phyloP scores from a whole-genome alignment of 2,888 invertebrate genomes.

The Coremacera marginata region DNA sequence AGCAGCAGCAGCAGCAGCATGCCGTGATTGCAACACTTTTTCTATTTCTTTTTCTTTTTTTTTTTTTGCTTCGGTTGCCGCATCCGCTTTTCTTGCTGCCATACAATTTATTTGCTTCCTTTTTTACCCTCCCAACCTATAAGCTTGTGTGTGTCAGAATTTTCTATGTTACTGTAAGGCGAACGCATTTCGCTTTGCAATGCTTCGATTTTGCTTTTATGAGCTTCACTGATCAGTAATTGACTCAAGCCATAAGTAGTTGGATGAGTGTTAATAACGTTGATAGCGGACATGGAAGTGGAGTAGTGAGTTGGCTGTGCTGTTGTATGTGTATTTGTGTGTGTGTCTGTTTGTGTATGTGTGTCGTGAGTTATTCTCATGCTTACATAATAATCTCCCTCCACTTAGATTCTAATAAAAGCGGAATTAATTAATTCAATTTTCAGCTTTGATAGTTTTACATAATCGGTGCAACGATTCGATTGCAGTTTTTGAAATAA shows the following conservation, averaged over 20 bases:
- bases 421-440: too few species aligned
- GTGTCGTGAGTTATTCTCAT: too few species aligned
- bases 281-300: too few species aligned
- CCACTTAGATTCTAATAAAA: too few species aligned
- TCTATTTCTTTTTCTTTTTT: neutral
- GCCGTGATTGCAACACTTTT: neutral
- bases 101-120: neutral
- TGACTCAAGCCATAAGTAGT: neutral
- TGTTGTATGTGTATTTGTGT: too few species aligned
- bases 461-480: too few species aligned
- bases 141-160: too few species aligned
- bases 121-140: neutral
- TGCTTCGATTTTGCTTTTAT: neutral
- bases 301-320: too few species aligned
- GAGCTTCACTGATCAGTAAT: slow-evolving; percentile 18
- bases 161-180: neutral
- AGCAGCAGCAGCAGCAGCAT: neutral
- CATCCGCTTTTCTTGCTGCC: neutral
- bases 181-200: neutral
- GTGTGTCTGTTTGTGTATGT: too few species aligned
- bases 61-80: neutral
- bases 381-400: too few species aligned
- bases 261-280: neutral
- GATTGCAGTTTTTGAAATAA: too few species aligned
- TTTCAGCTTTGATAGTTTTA: too few species aligned